Base-by-base conservation (phyloP, 2,888 invertebrate species). In the Apamea epomidion region DNA sequence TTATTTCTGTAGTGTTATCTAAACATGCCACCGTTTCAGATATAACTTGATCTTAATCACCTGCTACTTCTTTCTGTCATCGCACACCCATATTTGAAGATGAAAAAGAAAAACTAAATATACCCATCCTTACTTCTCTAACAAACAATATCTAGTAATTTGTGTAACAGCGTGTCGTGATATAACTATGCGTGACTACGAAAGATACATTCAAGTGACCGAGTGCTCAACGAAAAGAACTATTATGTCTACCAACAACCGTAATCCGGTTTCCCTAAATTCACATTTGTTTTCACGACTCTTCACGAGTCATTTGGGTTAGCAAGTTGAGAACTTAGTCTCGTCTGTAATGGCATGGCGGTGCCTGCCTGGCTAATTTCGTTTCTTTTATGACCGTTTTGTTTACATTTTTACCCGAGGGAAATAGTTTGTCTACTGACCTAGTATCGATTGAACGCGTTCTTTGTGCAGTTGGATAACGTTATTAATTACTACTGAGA, bases 321-420 rank as follows among this genome's bases (percentile, higher is more conserved):
- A 90, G 91, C 88, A 87, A 86, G 87, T 85, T 83, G 87, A 87
- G 87, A 88, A 88, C 88, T 86, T 88, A 78, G 87, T 85, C 86
- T 80, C 83, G 86, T 81, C 84, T 78, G 89, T 92, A 92, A 91
- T 88, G 88, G 90, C 83, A 85, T 84, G 86, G 58, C 77, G 75
- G 76, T 82, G 79, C 79, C 83, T 78, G 91, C 81, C 90, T 89
- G 91, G 91, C 92, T 94, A 94, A 94, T 94, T 95, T 92, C 76
- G 93, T 92, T 93, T 91, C 89, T 91, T 95, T 94, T 93, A 94
- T 93, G 93, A 93, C 84, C 92, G 89, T 86, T 91, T 90, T 95
- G 94, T 95, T 95, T 95, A 94, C 93, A 92, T 93, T 93, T 93
- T 93, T 92, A 87, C 91, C 88, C 85, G 86, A 87, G 87, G 91